Base-by-base conservation (phyloP, 2,888 invertebrate genomes). In the Colletes collaris region DNA sequence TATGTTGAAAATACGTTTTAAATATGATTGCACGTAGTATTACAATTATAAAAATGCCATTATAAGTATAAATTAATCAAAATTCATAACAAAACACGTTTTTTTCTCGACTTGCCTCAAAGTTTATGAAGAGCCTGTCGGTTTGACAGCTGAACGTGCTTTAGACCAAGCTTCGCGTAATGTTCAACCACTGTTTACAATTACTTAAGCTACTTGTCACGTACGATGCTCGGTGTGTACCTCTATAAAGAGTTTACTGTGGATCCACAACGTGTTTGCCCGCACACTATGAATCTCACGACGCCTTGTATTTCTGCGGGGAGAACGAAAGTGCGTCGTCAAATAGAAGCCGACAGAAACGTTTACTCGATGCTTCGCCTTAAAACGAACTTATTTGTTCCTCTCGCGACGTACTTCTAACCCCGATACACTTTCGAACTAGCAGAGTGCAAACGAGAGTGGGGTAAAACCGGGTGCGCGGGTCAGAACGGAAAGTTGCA, bases 131-230 rank as follows among this genome's bases (percentile, higher is more conserved):
- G 40, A 64, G 40, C 1, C 66, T 19, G 44, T 19, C 52, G 58
- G 73, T 64, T 72, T 70, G 81, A 75, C 71, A 71, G 71, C 35
- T 63, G 74, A 53, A 84, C 76, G 76, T 74, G 83, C 78, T 76
- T 62, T 40, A 46, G 4, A 49, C 16, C 56, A 13, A 56, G 16
- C 11, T 7, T 3, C 46, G 63, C 56, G 50, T 69, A 73, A 73
- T 68, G 60, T 60, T 70, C 60, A 27, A 49, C 46, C 66, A 62
- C 66, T 86, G 86, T 86, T 86, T 86, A 82, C 82, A 69, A 86
- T 86, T 82, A 86, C 86, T 86, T 80, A 82, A 67, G 69, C 68
- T 71, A 76, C 82, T 78, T 66, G 75, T 82, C 86, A 77, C 86
- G 82, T 86, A 86, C 79, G 73, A 40, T 63, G 69, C 50, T 59